A percentile compares a stretch with the other conserved stretches of the same genome.
Conservation (phyloP, 1,140 invertebrate genomes). For the Trachymyrmex cornetzi region DNA sequence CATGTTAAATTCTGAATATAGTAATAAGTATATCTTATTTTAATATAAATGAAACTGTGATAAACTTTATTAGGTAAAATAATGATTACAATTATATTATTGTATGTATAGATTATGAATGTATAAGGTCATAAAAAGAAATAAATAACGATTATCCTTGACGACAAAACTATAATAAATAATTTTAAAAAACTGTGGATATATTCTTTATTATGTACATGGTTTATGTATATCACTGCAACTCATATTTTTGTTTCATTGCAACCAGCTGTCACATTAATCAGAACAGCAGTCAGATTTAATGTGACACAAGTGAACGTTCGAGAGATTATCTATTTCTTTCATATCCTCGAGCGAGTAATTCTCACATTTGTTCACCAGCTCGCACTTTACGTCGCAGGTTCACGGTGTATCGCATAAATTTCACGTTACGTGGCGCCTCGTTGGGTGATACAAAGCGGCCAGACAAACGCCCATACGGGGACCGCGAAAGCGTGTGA, state of each 20-base stretch:
- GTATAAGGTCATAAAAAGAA: too few species aligned
- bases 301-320: neutral
- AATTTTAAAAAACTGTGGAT: neutral
- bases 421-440: slow-evolving; percentile 31
- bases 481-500: neutral
- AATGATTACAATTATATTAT: neutral
- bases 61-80: neutral
- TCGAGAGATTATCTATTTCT: slow-evolving; percentile 16
- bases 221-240: neutral
- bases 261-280: neutral
- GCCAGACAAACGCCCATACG: slow-evolving; percentile 7
- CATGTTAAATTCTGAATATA: neutral
- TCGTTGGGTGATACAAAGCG: slow-evolving; percentile 6
- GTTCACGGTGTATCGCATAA: slow-evolving; percentile 41
- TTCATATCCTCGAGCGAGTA: neutral
- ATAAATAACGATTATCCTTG: neutral
- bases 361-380: slow-evolving; percentile 36
- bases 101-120: neutral
- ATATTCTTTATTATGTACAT: neutral
- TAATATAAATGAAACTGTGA: neutral
- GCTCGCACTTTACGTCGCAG: neutral
- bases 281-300: neutral
- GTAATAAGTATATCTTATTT: too few species aligned
- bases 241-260: neutral
- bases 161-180: neutral